phyloP scores from a whole-genome alignment of 1,140 invertebrate species.

The Chironomus striatipennis region DNA sequence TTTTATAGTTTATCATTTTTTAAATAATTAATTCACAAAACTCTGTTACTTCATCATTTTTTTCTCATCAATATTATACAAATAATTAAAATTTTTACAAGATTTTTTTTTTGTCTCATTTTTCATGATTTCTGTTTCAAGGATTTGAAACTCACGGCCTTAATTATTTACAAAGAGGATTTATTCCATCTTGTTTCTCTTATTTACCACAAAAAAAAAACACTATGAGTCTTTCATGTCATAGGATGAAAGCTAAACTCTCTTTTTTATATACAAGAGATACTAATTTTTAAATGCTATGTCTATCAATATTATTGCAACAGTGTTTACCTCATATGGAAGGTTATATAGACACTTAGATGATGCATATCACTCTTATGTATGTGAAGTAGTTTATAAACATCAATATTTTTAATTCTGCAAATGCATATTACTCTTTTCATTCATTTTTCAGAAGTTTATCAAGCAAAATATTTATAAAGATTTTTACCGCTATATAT shows the following conservation, averaged over 20 bases:
- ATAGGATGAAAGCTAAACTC: background rate
- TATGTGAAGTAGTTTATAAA: background rate
- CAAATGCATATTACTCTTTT: no score
- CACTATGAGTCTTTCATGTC: background rate
- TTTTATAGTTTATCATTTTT: no score
- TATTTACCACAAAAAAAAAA: no score
- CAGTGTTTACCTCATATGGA: background rate
- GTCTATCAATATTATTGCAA: conserved; percentile 1
- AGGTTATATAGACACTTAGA: conserved; percentile 19
- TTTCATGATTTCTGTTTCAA: no score
- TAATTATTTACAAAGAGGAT: background rate
- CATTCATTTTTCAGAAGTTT: no score
- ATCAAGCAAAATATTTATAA: no score
- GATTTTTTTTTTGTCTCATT: background rate
- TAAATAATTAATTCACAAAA: no score
- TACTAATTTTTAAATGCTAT: no score
- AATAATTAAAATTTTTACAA: background rate
- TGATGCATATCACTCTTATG: background rate
- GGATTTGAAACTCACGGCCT: background rate
- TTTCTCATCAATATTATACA: background rate
- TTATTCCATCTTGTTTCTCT: no score
- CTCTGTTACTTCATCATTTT: no score
- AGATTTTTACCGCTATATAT: no score
- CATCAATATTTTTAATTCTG: no score
- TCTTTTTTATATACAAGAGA: background rate